These are phyloP conservation scores for Cryptoprocta ferox DNA, from an alignment of 2,797 vertebrate species.

Conservation along the genomic window DNA sequence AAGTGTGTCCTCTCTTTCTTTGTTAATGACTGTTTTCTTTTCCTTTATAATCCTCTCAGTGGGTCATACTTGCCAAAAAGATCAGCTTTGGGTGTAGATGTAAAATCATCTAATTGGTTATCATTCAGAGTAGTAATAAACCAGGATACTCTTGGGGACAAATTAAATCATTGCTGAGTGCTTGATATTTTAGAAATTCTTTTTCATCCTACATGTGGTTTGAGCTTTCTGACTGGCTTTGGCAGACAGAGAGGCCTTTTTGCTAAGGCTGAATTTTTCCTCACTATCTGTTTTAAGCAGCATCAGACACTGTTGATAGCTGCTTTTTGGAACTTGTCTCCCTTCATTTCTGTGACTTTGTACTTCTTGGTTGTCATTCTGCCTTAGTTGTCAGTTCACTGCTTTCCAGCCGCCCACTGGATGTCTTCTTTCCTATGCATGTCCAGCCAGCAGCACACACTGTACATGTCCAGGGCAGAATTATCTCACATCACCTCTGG, in stretches of 20 bases:
- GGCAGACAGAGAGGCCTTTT: background rate
- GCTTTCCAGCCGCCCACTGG: background rate
- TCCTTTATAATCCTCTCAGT: background rate
- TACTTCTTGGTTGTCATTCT: constrained; percentile 13
- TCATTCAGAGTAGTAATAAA: background rate
- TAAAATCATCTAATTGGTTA: constrained; percentile 49
- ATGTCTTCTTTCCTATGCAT: background rate
- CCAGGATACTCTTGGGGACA: background rate
- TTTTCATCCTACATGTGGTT: background rate
- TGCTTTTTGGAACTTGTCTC: background rate
- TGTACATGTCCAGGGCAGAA: background rate
- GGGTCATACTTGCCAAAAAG: background rate
- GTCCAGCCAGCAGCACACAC: background rate
- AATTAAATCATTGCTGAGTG: background rate
- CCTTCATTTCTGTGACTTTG: constrained; percentile 4
- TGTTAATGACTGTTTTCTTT: background rate
- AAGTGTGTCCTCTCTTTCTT: background rate
- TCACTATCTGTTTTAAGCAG: background rate
- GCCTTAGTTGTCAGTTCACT: background rate
- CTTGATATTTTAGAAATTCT: background rate
- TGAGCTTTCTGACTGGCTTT: constrained; percentile 6
- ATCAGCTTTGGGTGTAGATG: background rate
- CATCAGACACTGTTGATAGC: background rate
- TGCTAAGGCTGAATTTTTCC: background rate
- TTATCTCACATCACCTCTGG: background rate